Evolutionary conservation across 2,888 invertebrate species (phyloP).

Genomic region (Oxystoma pomonae): DNA sequence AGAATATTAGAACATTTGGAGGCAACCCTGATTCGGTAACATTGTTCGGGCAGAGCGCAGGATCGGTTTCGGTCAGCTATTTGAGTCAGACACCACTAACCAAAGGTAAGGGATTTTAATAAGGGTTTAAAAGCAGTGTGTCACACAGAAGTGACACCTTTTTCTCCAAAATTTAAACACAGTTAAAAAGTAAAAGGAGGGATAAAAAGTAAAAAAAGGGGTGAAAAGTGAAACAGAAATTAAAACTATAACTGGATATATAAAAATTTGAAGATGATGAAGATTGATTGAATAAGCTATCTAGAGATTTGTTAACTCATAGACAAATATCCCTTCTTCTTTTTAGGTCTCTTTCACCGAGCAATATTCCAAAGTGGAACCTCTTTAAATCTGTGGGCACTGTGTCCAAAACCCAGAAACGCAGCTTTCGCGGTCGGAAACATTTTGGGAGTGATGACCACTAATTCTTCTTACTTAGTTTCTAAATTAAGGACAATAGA

Average conservation of each 20-base stretch:
- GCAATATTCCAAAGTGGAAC: conserved; percentile 34
- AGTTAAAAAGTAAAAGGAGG: too few relatives aligned
- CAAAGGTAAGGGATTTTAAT: conserved; percentile 24
- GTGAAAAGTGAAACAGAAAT: too few relatives aligned
- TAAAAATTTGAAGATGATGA: too few relatives aligned
- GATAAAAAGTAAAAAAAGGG: too few relatives aligned
- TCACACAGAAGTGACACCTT: too few relatives aligned
- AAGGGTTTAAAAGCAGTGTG: too few relatives aligned
- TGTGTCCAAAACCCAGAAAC: conserved; percentile 25
- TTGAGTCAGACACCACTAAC: conserved; percentile 25
- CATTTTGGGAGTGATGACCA: conserved; percentile 20
- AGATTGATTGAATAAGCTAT: too few relatives aligned
- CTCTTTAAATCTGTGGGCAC: conserved; percentile 30
- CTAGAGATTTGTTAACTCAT: too few relatives aligned
- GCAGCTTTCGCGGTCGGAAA: conserved; percentile 22
- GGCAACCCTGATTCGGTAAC: conserved; percentile 31
- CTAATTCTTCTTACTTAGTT: conserved; percentile 18
- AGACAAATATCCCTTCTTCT: too few relatives aligned
- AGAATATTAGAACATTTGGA: conserved; percentile 28
- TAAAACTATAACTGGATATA: too few relatives aligned
- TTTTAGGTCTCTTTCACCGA: conserved; percentile 29
- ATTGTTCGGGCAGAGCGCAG: conserved; percentile 33
- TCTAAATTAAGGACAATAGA: conserved; percentile 21
- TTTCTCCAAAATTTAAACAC: too few relatives aligned
- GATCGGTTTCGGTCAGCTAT: conserved; percentile 30